Conservation (phyloP, 1,140 invertebrate genomes). For the Augochlora pura region DNA sequence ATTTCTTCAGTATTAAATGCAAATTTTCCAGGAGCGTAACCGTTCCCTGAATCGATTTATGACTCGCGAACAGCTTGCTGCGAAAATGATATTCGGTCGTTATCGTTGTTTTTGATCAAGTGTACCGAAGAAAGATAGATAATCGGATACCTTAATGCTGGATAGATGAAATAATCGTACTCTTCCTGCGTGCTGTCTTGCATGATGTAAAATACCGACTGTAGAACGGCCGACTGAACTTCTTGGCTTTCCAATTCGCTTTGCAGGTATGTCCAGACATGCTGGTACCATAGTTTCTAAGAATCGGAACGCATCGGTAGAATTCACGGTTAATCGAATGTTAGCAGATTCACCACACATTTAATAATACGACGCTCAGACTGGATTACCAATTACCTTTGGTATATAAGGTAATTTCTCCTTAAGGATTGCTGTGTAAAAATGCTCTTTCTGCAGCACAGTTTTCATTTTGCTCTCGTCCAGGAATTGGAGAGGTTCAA, state of each 20-base stretch:
- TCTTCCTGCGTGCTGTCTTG: slow-evolving; percentile 91
- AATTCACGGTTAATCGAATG: too few species aligned
- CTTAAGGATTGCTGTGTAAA: slow-evolving; percentile 92
- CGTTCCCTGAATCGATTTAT: slow-evolving; percentile 94
- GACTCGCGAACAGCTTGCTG: slow-evolving; percentile 88
- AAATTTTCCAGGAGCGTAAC: slow-evolving; percentile 95
- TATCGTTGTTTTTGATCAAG: neutral
- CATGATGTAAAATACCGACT: slow-evolving; percentile 93
- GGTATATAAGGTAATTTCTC: slow-evolving; percentile 94
- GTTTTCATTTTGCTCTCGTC: slow-evolving; percentile 97
- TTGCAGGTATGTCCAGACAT: slow-evolving; percentile 94
- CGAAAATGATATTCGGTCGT: slow-evolving; percentile 59
- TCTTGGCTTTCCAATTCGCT: slow-evolving; percentile 92
- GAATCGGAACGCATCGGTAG: slow-evolving; percentile 55
- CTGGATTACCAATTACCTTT: slow-evolving; percentile 83
- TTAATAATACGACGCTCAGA: too few species aligned
- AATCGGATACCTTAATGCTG: slow-evolving; percentile 85
- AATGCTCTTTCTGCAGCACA: slow-evolving; percentile 91
- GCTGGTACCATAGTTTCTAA: slow-evolving; percentile 97
- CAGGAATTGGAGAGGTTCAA: slow-evolving; percentile 93
- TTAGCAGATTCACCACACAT: neutral
- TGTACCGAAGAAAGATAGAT: too few species aligned
- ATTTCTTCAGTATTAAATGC: slow-evolving; percentile 94
- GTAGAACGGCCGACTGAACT: slow-evolving; percentile 92
- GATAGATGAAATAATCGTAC: slow-evolving; percentile 91